Conservation (phyloP, 2,888 invertebrate species). For the Drosophila kanekoi region DNA sequence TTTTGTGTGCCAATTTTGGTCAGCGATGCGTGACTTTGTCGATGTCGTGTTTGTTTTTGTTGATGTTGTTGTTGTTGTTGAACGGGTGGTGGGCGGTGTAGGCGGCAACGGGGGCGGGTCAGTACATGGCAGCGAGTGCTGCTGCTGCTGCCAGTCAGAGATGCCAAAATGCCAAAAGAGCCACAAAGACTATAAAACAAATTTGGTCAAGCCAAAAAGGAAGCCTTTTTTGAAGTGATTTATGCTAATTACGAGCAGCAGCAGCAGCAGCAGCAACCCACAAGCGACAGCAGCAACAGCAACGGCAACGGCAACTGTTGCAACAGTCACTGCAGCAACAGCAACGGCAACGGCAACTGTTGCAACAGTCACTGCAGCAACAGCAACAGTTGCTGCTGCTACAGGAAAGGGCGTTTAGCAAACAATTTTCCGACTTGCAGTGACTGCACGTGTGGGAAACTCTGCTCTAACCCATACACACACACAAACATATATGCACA, state of each 20-base stretch:
- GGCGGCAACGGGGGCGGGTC: constrained; percentile 34
- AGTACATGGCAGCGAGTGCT: constrained; percentile 10
- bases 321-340: constrained; percentile 50
- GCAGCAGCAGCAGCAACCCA: constrained; percentile 44
- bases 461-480: constrained; percentile 39
- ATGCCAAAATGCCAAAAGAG: constrained; percentile 79
- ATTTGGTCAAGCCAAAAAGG: constrained; percentile 78
- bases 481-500: constrained; percentile 2
- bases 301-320: constrained; percentile 2
- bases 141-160: constrained; percentile 63
- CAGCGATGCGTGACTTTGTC: constrained; percentile 79
- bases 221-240: constrained; percentile 80
- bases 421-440: constrained; percentile 66
- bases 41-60: constrained; percentile 68
- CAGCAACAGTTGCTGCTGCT: constrained; percentile 33
- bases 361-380: constrained; percentile 46
- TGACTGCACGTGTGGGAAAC: constrained; percentile 68
- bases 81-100: constrained; percentile 24
- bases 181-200: constrained; percentile 75
- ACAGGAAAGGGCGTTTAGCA: constrained; percentile 76
- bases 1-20: constrained; percentile 75
- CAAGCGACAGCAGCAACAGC: constrained; percentile 56
- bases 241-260: constrained; percentile 77
- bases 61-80: constrained; percentile 25
- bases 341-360: not conserved